Conservation (phyloP, 35 echinoderm and acorn worm species). For the Acanthaster planci region DNA sequence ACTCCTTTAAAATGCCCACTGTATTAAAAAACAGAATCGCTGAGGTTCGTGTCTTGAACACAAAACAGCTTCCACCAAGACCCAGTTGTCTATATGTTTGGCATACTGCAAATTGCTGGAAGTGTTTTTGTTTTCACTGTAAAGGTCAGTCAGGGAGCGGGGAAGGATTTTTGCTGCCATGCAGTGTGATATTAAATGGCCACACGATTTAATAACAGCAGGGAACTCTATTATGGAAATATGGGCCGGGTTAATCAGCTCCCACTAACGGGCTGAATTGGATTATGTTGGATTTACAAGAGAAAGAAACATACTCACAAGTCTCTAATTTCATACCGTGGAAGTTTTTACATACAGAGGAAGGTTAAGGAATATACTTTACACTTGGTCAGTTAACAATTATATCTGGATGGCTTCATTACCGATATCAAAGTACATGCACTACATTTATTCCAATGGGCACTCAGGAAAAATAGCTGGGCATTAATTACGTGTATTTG, state of each 20-base stretch:
- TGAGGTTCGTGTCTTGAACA: background rate
- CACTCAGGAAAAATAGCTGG: too few species aligned
- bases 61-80: background rate
- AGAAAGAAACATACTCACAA: too few species aligned
- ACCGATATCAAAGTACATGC: too few species aligned
- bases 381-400: too few species aligned
- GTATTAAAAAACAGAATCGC: background rate
- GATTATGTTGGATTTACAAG: background rate
- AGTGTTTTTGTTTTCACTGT: background rate
- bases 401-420: too few species aligned
- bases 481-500: too few species aligned
- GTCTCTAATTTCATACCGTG: too few species aligned
- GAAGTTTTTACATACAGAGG: too few species aligned
- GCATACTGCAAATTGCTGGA: constrained; percentile 11
- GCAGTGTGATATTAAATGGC: background rate
- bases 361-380: too few species aligned
- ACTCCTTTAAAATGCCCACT: too few species aligned
- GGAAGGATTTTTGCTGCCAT: too few species aligned
- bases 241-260: background rate
- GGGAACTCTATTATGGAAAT: constrained; percentile 17
- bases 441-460: too few species aligned
- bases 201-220: background rate
- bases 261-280: background rate
- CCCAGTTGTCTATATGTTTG: background rate
- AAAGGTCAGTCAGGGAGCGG: background rate